A percentile compares a stretch with the other conserved stretches of the same genome.
Evolutionary conservation across 2,888 invertebrate species (phyloP).

Genomic region (Helleia helle): DNA sequence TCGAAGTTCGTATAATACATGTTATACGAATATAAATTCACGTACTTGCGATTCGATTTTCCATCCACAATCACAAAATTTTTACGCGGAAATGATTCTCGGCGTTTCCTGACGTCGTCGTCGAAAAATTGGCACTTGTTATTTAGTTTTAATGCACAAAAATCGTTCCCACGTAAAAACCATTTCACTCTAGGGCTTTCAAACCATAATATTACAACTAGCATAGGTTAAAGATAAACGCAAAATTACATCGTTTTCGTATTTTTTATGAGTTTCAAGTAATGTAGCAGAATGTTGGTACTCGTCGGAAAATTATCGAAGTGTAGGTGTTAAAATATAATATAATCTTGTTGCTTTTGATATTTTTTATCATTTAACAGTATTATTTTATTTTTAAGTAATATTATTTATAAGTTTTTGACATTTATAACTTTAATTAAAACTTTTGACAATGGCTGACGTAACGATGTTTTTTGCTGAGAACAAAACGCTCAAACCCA

Average conservation of each 20-base stretch:
- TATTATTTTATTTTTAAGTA: background rate
- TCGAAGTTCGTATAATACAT: slow-evolving; percentile 6
- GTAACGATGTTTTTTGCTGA: background rate
- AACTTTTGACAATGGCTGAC: background rate
- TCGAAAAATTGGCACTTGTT: slow-evolving; percentile 60
- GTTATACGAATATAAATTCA: slow-evolving; percentile 35
- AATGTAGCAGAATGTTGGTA: background rate
- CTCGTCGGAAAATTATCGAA: background rate
- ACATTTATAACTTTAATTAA: slow-evolving; percentile 1
- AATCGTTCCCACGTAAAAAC: slow-evolving; percentile 75
- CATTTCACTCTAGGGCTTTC: slow-evolving; percentile 75
- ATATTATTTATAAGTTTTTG: slow-evolving; percentile 4
- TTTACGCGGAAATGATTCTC: slow-evolving; percentile 76
- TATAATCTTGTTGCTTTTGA: background rate
- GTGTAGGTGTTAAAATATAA: background rate
- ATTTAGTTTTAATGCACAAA: slow-evolving; percentile 63
- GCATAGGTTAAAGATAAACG: slow-evolving; percentile 22
- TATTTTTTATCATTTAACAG: background rate
- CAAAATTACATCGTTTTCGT: background rate
- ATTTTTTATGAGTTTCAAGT: background rate
- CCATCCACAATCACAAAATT: slow-evolving; percentile 73
- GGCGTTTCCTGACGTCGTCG: slow-evolving; percentile 67
- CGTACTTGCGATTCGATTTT: slow-evolving; percentile 72
- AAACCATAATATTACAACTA: slow-evolving; percentile 45
- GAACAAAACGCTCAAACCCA: slow-evolving; percentile 6